Percentiles rank a stretch among this genome's conserved stretches.
Evolutionary conservation across 53 echinoderm and acorn worm genomes (phyloP).

Genomic region (Paracentrotus lividus): DNA sequence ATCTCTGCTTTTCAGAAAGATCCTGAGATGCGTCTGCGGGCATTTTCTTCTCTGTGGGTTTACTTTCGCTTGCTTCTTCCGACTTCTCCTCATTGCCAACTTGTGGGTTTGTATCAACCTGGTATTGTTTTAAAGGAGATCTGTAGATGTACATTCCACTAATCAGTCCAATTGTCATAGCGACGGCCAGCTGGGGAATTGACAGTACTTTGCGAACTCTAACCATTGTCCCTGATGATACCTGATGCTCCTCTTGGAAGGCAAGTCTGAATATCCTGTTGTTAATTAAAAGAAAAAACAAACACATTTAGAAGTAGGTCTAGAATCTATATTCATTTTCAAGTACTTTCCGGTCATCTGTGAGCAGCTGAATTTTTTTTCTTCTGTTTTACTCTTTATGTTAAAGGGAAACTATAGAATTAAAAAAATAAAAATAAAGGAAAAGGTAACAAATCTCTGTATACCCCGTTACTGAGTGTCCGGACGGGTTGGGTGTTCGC

Average conservation of each 20-base stretch:
- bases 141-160: conserved; percentile 69
- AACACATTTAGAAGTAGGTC: not conserved
- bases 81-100: not conserved
- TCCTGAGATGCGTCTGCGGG: not conserved
- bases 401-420: no score
- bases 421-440: no score
- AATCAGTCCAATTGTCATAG: conserved; percentile 12
- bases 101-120: not conserved
- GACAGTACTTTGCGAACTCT: conserved; percentile 52
- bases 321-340: no score
- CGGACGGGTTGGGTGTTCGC: no score
- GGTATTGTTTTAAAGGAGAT: conserved; percentile 47
- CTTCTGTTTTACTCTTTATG: no score
- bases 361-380: no score
- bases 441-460: no score
- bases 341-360: no score
- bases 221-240: conserved; percentile 10
- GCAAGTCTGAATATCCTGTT: not conserved
- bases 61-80: not conserved
- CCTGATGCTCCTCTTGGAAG: not conserved
- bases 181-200: conserved; percentile 53
- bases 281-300: not conserved
- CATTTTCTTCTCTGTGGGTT: not conserved
- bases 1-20: conserved; percentile 37
- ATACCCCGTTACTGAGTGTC: no score